Percentiles rank a stretch among this genome's conserved stretches.
These are phyloP conservation scores for Odontomachus brunneus DNA, from an alignment of 1,140 invertebrate genomes.

Conservation along the genomic window DNA sequence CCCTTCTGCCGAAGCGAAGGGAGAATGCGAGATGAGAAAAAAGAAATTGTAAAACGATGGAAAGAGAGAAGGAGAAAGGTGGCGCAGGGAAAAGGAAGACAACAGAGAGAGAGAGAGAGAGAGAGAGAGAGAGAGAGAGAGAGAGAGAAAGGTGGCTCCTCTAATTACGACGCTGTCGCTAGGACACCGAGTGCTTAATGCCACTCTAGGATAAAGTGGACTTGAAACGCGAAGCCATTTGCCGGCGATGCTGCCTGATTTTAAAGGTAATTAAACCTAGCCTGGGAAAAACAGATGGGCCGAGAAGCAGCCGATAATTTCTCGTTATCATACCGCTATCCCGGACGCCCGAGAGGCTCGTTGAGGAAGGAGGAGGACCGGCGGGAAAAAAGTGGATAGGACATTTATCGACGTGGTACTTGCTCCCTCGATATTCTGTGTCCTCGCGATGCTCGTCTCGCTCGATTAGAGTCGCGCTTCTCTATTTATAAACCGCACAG, in stretches of 20 bases:
- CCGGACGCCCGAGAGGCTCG: conserved; percentile 45
- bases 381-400: conserved; percentile 49
- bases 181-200: conserved; percentile 73
- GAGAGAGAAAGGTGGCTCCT: conserved; percentile 48
- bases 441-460: neutral
- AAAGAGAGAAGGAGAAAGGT: conserved; percentile 13
- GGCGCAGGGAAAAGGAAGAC: neutral
- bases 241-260: conserved; percentile 63
- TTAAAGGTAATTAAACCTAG: conserved; percentile 73
- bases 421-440: conserved; percentile 26
- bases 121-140: neutral
- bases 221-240: conserved; percentile 70
- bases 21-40: neutral
- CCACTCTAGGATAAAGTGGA: conserved; percentile 69
- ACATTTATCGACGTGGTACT: conserved; percentile 55
- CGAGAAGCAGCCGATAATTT: conserved; percentile 57
- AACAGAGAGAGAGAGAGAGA: neutral
- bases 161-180: conserved; percentile 73
- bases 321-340: conserved; percentile 59
- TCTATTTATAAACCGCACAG: no score
- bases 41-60: neutral
- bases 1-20: neutral
- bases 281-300: conserved; percentile 64
- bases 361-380: conserved; percentile 45
- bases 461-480: neutral